phyloP scores from a whole-genome alignment of 2,888 invertebrate species.

The Biston stratarius region DNA sequence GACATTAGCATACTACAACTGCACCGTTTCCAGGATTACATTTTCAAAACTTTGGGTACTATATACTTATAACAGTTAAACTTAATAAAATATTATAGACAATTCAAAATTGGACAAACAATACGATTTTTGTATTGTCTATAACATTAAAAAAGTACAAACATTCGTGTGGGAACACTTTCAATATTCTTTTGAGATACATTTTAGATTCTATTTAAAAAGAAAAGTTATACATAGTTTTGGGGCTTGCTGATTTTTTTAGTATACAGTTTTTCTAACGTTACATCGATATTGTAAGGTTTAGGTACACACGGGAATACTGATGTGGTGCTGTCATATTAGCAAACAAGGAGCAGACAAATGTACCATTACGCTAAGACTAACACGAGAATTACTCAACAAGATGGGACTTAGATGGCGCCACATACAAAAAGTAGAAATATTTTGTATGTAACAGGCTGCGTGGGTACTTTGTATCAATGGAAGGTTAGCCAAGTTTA shows the following conservation, averaged over 20 bases:
- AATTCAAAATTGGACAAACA: background rate
- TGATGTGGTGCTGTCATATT: slow-evolving; percentile 33
- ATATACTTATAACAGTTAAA: slow-evolving; percentile 13
- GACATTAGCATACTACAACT: background rate
- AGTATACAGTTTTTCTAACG: slow-evolving; percentile 17
- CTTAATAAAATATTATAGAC: background rate
- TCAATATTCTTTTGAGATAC: too few species aligned
- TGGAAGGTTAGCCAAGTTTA: background rate
- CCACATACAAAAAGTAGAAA: background rate
- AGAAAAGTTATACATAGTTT: slow-evolving; percentile 4
- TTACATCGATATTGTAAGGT: slow-evolving; percentile 9
- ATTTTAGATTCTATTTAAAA: slow-evolving; percentile 11
- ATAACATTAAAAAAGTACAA: too few species aligned
- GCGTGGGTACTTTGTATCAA: background rate
- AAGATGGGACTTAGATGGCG: slow-evolving; percentile 30
- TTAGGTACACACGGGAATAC: slow-evolving; percentile 6
- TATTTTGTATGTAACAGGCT: background rate
- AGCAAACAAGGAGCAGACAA: slow-evolving; percentile 63
- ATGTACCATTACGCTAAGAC: slow-evolving; percentile 67
- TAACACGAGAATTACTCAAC: slow-evolving; percentile 71
- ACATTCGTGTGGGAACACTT: too few species aligned
- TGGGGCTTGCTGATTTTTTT: slow-evolving; percentile 27
- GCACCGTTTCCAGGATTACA: slow-evolving; percentile 3
- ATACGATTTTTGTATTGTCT: too few species aligned
- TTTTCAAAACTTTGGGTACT: slow-evolving; percentile 6